phyloP scores from a whole-genome alignment of 2,888 invertebrate genomes.

The Morpho achilles region DNA sequence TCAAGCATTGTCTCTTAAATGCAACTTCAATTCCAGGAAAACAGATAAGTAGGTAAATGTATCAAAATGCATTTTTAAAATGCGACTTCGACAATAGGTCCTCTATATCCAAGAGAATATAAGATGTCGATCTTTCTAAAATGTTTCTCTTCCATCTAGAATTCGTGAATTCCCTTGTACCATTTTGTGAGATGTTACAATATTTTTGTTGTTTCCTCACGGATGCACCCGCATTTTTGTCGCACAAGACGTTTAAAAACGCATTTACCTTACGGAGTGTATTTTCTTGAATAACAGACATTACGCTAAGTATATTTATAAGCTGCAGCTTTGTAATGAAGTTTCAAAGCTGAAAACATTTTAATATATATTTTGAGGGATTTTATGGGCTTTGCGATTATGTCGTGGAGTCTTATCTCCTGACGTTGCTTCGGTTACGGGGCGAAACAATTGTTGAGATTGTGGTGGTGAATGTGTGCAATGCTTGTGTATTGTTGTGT shows the following conservation, averaged over 20 bases:
- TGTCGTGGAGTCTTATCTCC: no score
- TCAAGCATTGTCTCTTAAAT: no score
- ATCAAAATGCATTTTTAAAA: neutral
- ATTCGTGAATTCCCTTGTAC: slow-evolving; percentile 34
- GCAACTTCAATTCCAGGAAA: no score
- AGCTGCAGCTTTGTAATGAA: no score
- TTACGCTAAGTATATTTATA: neutral
- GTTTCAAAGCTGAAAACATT: no score
- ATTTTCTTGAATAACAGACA: slow-evolving; percentile 10
- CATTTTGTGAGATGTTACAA: slow-evolving; percentile 8
- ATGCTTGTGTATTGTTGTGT: no score
- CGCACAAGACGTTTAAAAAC: slow-evolving; percentile 10
- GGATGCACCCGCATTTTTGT: slow-evolving; percentile 16
- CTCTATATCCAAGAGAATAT: slow-evolving; percentile 13
- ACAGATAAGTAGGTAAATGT: no score
- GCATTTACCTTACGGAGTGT: slow-evolving; percentile 7
- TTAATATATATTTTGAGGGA: no score
- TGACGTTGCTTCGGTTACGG: no score
- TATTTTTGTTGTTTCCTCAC: slow-evolving; percentile 18
- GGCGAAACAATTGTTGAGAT: no score
- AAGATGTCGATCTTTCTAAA: slow-evolving; percentile 16
- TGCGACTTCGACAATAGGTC: neutral
- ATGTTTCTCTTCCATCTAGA: slow-evolving; percentile 24
- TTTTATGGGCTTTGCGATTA: no score
- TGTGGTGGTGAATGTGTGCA: no score